Evolutionary conservation across 2,888 invertebrate species (phyloP).

Genomic region (Drosophila emarginata): DNA sequence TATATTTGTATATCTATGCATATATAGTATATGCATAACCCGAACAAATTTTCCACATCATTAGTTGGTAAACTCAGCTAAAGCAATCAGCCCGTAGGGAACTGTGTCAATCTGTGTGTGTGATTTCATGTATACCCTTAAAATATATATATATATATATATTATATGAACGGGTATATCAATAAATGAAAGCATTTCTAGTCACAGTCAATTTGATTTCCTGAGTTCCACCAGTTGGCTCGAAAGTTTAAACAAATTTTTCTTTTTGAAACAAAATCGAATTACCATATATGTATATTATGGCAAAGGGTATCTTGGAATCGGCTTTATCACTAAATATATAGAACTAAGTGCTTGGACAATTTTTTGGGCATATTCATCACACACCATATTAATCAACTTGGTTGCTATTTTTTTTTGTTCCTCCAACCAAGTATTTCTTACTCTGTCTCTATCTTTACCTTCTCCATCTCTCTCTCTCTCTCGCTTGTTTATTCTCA

Average conservation of each 20-base stretch:
- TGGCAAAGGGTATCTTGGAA: background rate
- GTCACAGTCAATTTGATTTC: no score
- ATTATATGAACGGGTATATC: background rate
- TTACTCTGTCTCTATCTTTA: slow-evolving; percentile 3
- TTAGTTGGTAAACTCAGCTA: slow-evolving; percentile 66
- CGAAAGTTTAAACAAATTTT: no score
- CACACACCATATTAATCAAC: slow-evolving; percentile 73
- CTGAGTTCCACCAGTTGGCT: no score
- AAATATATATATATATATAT: background rate
- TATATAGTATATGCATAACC: slow-evolving; percentile 8
- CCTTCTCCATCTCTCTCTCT: background rate
- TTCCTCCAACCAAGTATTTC: slow-evolving; percentile 10
- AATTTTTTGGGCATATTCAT: slow-evolving; percentile 63
- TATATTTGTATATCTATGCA: slow-evolving; percentile 29
- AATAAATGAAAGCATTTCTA: no score
- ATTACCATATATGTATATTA: no score
- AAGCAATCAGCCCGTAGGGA: slow-evolving; percentile 57
- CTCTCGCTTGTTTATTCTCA: background rate
- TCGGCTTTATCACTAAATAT: background rate
- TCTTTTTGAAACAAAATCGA: no score
- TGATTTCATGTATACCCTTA: background rate
- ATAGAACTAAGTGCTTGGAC: slow-evolving; percentile 16
- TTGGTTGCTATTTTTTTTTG: slow-evolving; percentile 49
- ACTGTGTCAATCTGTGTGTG: slow-evolving; percentile 41
- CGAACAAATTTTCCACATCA: slow-evolving; percentile 77